Percentiles rank a stretch among this genome's conserved stretches.
Evolutionary conservation across 1,140 invertebrate species (phyloP).

Genomic region (Drosophila grimshawi): DNA sequence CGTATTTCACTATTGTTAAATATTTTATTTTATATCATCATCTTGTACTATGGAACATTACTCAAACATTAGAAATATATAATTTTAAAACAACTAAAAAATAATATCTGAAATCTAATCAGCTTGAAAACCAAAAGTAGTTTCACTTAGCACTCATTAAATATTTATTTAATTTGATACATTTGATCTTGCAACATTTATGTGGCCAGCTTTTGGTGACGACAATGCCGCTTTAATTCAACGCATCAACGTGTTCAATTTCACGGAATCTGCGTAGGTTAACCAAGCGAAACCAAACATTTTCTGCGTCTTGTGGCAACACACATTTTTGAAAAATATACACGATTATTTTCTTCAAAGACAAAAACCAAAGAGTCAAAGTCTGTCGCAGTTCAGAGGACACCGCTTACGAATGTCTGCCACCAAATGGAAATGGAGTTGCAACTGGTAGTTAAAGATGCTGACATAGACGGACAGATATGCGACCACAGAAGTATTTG

Average conservation of each 20-base stretch:
- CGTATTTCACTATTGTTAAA: no score
- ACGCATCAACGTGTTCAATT: constrained; percentile 2
- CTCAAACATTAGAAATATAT: no score
- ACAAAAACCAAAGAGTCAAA: constrained; percentile 4
- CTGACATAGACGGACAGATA: constrained; percentile 17
- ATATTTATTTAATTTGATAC: no score
- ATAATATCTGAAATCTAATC: no score
- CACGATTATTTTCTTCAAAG: constrained; percentile 26
- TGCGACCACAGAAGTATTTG: constrained; percentile 49
- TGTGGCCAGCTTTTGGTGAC: no score
- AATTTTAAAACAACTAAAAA: no score
- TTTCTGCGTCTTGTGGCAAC: constrained; percentile 31
- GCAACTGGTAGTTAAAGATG: constrained; percentile 14
- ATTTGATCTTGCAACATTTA: no score
- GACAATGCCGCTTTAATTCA: background rate
- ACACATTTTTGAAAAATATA: constrained; percentile 31
- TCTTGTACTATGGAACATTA: no score
- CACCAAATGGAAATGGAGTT: constrained; percentile 10
- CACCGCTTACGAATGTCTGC: constrained; percentile 30
- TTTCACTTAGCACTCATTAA: no score
- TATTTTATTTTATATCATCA: no score
- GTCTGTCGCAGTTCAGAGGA: constrained; percentile 19
- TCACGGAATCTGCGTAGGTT: constrained; percentile 3
- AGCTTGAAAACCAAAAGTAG: no score
- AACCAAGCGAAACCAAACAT: constrained; percentile 27